Conservation (phyloP, 2,113 vertebrate genomes). For the Holacanthus passer region DNA sequence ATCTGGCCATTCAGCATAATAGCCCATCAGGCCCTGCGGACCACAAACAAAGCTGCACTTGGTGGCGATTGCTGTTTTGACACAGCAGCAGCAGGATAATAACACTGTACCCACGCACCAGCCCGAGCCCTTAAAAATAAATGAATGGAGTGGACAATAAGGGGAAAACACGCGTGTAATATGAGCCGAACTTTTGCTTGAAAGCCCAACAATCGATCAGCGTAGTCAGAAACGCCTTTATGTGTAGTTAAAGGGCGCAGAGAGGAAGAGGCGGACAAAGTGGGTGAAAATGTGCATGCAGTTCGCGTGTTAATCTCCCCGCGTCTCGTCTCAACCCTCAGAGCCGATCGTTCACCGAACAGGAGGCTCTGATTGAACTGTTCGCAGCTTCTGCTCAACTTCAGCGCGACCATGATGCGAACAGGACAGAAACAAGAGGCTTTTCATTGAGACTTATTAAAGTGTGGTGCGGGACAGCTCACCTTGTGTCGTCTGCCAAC, state of each 20-base stretch:
- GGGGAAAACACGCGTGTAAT: constrained; percentile 48
- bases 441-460: constrained; percentile 72
- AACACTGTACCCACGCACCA: constrained; percentile 49
- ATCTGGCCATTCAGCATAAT: constrained; percentile 50
- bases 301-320: constrained; percentile 69
- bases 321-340: constrained; percentile 75
- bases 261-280: constrained; percentile 52
- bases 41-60: constrained; percentile 61
- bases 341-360: constrained; percentile 72
- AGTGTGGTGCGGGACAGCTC: constrained; percentile 86
- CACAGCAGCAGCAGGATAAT: constrained; percentile 42
- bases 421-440: constrained; percentile 26
- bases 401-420: too few species aligned
- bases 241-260: constrained; percentile 10
- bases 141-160: constrained; percentile 64
- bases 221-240: not conserved
- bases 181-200: constrained; percentile 47
- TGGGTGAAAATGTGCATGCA: constrained; percentile 56
- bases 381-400: constrained; percentile 59
- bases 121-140: constrained; percentile 55
- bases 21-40: constrained; percentile 58
- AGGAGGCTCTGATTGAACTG: constrained; percentile 75
- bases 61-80: constrained; percentile 58
- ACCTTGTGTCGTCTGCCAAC: constrained; percentile 98
- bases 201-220: constrained; percentile 40